These are phyloP conservation scores for Chamaea fasciata DNA, from an alignment of 2,113 vertebrate species.

Conservation along the genomic window DNA sequence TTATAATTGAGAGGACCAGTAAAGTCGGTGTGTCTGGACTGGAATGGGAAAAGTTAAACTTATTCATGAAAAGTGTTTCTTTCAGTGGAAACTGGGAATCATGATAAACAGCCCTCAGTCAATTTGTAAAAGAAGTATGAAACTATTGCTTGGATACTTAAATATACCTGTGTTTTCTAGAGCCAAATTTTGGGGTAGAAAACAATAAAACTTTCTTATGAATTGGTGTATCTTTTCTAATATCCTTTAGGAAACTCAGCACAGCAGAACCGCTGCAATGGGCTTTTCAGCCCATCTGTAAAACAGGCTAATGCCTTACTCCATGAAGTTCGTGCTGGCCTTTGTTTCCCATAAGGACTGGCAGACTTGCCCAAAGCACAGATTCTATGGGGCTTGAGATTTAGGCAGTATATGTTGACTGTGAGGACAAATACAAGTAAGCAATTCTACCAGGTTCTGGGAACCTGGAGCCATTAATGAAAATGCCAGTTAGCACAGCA, in stretches of 20 bases:
- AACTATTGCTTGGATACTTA: neutral
- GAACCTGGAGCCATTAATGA: neutral
- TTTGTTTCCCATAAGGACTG: neutral
- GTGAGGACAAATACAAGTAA: neutral
- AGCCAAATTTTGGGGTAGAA: neutral
- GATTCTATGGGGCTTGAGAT: neutral
- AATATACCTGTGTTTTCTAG: neutral
- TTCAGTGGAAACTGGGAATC: neutral
- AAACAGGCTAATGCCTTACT: neutral
- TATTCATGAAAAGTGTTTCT: neutral
- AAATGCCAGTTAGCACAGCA: neutral
- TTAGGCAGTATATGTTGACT: neutral
- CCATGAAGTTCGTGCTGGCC: fast-evolving
- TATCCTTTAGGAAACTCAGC: neutral
- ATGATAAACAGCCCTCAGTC: neutral
- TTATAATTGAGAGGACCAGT: neutral
- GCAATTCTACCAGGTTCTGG: neutral
- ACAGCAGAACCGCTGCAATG: neutral
- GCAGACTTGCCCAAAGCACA: neutral
- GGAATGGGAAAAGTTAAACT: neutral
- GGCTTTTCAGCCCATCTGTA: neutral
- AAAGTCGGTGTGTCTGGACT: neutral
- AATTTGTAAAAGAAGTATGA: neutral
- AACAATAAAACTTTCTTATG: neutral
- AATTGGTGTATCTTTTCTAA: neutral